Conservation (phyloP, 1,140 invertebrate genomes). For the Frieseomelitta varia region DNA sequence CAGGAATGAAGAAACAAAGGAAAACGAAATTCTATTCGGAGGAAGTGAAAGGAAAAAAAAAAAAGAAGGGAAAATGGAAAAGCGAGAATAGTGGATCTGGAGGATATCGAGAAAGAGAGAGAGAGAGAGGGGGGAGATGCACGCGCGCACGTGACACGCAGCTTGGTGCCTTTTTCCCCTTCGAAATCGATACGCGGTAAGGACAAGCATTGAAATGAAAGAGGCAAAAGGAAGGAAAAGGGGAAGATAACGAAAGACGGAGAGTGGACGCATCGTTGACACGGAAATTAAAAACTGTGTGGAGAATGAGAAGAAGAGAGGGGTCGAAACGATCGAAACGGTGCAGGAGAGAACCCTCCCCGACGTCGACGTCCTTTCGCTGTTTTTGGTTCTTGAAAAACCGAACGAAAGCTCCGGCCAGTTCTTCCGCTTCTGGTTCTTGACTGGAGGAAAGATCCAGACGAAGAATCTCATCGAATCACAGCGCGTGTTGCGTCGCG, state of each 20-base stretch:
- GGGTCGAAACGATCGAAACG: constrained; percentile 40
- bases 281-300: constrained; percentile 44
- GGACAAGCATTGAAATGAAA: constrained; percentile 22
- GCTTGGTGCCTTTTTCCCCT: neutral
- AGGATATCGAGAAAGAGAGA: neutral
- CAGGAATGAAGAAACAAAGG: no score
- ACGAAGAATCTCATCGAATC: constrained; percentile 30
- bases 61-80: neutral
- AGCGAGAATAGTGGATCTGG: no score
- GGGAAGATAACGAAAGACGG: neutral
- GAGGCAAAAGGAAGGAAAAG: neutral
- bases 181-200: constrained; percentile 3
- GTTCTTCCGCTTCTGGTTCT: neutral
- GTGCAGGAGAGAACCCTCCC: constrained; percentile 39
- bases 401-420: neutral
- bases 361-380: constrained; percentile 21
- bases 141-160: neutral
- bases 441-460: neutral
- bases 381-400: neutral
- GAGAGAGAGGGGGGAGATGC: neutral
- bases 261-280: constrained; percentile 21
- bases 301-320: constrained; percentile 18
- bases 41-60: neutral
- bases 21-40: no score
- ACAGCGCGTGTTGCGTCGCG: no score